Conservation (phyloP, 2,113 vertebrate genomes). For the Pardalotus punctatus region DNA sequence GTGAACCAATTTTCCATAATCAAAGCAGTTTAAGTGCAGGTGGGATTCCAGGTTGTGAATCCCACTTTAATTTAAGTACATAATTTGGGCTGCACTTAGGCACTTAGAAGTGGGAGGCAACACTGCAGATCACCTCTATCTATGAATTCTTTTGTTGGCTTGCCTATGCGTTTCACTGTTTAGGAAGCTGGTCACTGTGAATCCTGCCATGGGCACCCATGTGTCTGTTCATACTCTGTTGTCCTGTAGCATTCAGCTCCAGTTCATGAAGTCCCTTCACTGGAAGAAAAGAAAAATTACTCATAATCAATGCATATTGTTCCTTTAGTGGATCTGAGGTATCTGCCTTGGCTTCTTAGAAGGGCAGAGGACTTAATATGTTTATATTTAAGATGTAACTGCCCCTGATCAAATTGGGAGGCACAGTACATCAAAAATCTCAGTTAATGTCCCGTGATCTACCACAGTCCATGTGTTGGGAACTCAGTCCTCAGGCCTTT, state of each 20-base stretch:
- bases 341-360: background rate
- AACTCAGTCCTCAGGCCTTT: background rate
- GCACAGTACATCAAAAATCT: background rate
- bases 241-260: background rate
- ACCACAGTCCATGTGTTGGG: background rate
- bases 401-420: background rate
- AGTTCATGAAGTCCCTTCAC: background rate
- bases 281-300: background rate
- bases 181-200: background rate
- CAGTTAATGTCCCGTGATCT: background rate
- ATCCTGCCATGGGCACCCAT: background rate
- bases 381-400: background rate
- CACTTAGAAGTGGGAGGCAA: background rate
- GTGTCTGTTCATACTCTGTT: background rate
- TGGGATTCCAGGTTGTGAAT: background rate
- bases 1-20: slow-evolving; percentile 8
- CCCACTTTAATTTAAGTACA: background rate
- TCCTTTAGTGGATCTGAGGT: background rate
- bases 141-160: background rate
- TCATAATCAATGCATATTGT: background rate
- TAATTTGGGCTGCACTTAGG: background rate
- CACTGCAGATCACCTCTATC: background rate
- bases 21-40: background rate
- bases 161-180: background rate
- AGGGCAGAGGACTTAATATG: background rate